Base-by-base conservation (phyloP, 2,797 vertebrate species). In the Diplodus puntazzo region DNA sequence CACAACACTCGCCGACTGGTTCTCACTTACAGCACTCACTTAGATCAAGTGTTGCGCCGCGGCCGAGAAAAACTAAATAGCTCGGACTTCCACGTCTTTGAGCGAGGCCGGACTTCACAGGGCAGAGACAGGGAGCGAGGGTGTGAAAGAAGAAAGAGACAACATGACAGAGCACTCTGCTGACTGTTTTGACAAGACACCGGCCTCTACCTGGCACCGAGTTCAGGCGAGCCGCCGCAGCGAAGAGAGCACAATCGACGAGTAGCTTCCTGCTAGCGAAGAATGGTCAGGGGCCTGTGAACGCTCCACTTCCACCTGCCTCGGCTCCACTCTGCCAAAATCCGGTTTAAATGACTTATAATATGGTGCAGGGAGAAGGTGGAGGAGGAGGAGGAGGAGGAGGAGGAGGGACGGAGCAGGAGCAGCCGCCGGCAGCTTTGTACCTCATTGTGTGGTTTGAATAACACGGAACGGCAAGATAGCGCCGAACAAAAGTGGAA, bases 401-500 rank as follows among this genome's bases (percentile, higher is more conserved):
- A 52, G 75, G 64, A 25, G 77, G 82, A 54, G 74, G 70, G 62
- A 70, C 0, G 25, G 61, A 79, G 75, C 53, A 43, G 62, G 73
- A 75, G 84, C 78, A 69, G 79, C 76, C 72, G 69, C 59, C 68
- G 30, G 79, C 88, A 84, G 88, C 88, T 92, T 93, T 94, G 92
- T 93, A 91, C 86, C 82, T 89, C 86, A 89, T 93, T 92, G 92
- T 94, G 83, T 63, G 75, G 75, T 42, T 81, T 92, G 90, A 95
- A 95, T 91, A 92, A 91, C 89, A 79, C 61, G 45, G 84, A 88
- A 82, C 52, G 25, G 84, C 48, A 49, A 93, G 91, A 95, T 91
- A 92, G 92, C 76, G 58, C 43, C 73, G 83, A 89, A 94, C 92
- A 93, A 91, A 91, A 86, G 88, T 75, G 54, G 83, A 90, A 92